Evolutionary conservation across 35 echinoderm and acorn worm species (phyloP), one percentile per base, ranked within the genome.

Genomic region (Diadema setosum): DNA sequence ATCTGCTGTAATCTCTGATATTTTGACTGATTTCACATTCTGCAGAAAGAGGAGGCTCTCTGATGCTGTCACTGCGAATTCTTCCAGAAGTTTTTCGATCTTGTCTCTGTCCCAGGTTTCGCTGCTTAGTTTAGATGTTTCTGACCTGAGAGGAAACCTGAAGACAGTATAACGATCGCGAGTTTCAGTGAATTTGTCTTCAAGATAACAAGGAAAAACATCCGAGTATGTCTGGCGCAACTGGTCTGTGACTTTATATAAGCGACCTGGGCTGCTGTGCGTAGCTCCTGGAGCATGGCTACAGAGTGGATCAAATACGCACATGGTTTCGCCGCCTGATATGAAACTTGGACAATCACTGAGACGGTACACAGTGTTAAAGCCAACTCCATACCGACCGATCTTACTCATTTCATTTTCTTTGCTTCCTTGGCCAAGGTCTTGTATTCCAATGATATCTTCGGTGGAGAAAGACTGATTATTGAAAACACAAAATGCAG

Each of bases 321-420:
- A 91, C 3, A 93, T 60, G 2, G 42, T 84, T 24, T 90, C 80
- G 32, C 84, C 61, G 30, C 86, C 64, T 25, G 91, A 80, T 3
- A 97, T 30, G 65, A 97, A 97, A 46, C 82, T 90, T 31, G 95
- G 95, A 29, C 91, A 97, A 48, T 97, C 95, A 4, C 91, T 93
- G 3, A 97, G 84, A 50, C 91, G 95, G 42, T 97, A 97, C 14
- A 93, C 90, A 17, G 87, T 80, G 85, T 97, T 97, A 65, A 97
- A 97, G 5, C 95, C 95, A 31, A 97, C 87, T 11, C 95, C 95
- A 88, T 92, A 97, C 12, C 91, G 83, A 5, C 95, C 95, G 9
- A 84, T 94, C 36, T 87, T 93, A 26, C 41, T 73, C 45, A 24
- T 39, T 33, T 82, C 31, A 61, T 55, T 39, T 18, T 17, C 27